Evolutionary conservation across 2,888 invertebrate species (phyloP).

Genomic region (Callyntrura guangdongensis): DNA sequence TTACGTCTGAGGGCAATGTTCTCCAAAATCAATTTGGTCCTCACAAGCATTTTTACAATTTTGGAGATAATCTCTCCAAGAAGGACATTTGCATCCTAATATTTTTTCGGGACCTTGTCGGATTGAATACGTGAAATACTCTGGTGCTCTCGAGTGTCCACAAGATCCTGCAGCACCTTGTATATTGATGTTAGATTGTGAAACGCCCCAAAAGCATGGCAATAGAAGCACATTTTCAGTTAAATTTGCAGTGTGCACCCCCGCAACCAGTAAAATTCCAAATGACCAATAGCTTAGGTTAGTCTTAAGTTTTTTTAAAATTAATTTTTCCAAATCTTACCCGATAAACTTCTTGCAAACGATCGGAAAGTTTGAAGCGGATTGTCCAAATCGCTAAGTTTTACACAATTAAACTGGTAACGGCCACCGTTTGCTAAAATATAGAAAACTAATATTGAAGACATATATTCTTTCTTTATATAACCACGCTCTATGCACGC

Average conservation of each 20-base stretch:
- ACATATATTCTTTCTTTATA: too few relatives aligned
- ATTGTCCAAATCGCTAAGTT: slow-evolving; percentile 59
- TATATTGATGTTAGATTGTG: background rate
- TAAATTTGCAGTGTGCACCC: slow-evolving; percentile 13
- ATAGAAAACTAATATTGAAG: too few relatives aligned
- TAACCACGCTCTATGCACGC: too few relatives aligned
- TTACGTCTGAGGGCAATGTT: slow-evolving; percentile 72
- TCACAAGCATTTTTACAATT: slow-evolving; percentile 61
- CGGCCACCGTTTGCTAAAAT: slow-evolving; percentile 76
- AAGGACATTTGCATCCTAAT: slow-evolving; percentile 63
- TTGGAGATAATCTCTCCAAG: slow-evolving; percentile 70
- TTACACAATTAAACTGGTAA: slow-evolving; percentile 74
- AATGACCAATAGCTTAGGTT: background rate
- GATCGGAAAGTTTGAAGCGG: slow-evolving; percentile 71
- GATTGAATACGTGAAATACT: slow-evolving; percentile 74
- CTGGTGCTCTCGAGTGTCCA: slow-evolving; percentile 75
- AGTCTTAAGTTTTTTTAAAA: too few relatives aligned
- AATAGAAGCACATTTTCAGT: background rate
- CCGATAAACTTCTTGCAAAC: slow-evolving; percentile 61
- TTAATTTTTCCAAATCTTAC: slow-evolving; percentile 38
- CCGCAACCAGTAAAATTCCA: background rate
- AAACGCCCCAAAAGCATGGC: background rate
- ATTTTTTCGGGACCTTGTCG: slow-evolving; percentile 67
- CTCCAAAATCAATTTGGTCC: slow-evolving; percentile 67
- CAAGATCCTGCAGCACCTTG: slow-evolving; percentile 73